Evolutionary conservation across 2,888 invertebrate species (phyloP), one percentile per base, ranked within the genome.

Genomic region (Aphodius granarius): DNA sequence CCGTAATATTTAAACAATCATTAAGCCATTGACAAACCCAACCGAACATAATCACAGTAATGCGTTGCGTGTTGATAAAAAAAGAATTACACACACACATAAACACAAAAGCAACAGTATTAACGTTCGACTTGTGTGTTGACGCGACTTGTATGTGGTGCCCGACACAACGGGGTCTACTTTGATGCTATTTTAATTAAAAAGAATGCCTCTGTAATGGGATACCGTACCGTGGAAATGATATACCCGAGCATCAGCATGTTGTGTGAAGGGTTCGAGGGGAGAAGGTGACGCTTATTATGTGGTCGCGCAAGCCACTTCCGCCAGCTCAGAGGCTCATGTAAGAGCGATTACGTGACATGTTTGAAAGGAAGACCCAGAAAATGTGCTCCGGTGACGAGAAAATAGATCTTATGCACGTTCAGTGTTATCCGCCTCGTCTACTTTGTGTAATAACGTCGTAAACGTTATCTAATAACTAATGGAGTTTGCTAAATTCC

Each of bases 301-400:
- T 20, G 68, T 21, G 68, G 68, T n/a, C 21, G 19, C 9, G 22
- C 20, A 68, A 20, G 22, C 68, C 68, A 68, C 68, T 68, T 68
- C 68, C 68, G 68, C 21, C 68, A 13, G 68, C 21, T 20, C 22
- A 20, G 68, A 68, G 22, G 68, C 20, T 21, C 21, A 20, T 22
- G 22, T 68, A 68, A 68, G 68, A 68, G 68, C 20, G 68, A n/a
- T 22, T 68, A 68, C 68, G 68, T 68, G 68, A 68, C 68, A 43
- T 43, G 43, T 43, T 43, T 43, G 43, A 43, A 43, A 43, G 43
- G 43, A 43, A 43, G 43, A 43, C 43, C 43, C 43, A 43, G 43
- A 43, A 43, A 43, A n/a, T n/a, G 43, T 43, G 43, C 43, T 43
- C 43, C 43, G 43, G 43, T 43, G 43, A 43, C 43, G 43, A 0